These are phyloP conservation scores for Coregonus clupeaformis DNA, from an alignment of 2,113 vertebrate genomes.

Conservation along the genomic window DNA sequence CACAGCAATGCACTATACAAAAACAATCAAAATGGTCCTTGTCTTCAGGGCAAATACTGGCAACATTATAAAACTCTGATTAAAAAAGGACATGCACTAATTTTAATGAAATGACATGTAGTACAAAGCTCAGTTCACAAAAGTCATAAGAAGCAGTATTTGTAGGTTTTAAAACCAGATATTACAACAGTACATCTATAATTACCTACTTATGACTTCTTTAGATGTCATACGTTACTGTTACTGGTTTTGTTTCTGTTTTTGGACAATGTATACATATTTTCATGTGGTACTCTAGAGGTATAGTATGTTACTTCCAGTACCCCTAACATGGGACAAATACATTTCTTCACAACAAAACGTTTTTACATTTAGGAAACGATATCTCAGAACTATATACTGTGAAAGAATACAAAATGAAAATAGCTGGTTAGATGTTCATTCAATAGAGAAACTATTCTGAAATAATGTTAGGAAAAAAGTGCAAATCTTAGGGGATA, in stretches of 20 bases:
- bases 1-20: slow-evolving; percentile 90
- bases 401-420: not conserved
- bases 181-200: slow-evolving; percentile 40
- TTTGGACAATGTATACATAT: slow-evolving; percentile 31
- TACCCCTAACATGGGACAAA: slow-evolving; percentile 68
- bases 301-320: slow-evolving; percentile 59
- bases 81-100: slow-evolving; percentile 86
- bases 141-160: slow-evolving; percentile 66
- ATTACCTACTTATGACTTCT: slow-evolving; percentile 44
- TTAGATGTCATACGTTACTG: slow-evolving; percentile 29
- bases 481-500: not conserved
- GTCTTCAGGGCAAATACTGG: slow-evolving; percentile 75
- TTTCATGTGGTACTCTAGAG: slow-evolving; percentile 12
- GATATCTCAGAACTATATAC: slow-evolving; percentile 30
- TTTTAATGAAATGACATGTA: slow-evolving; percentile 78
- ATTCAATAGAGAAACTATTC: not conserved
- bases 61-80: slow-evolving; percentile 82
- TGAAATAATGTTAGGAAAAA: not conserved
- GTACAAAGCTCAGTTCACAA: slow-evolving; percentile 69
- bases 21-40: slow-evolving; percentile 86
- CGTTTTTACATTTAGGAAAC: slow-evolving; percentile 19
- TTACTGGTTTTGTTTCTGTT: slow-evolving; percentile 31
- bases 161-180: slow-evolving; percentile 60
- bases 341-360: slow-evolving; percentile 56
- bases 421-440: not conserved